Percentiles rank a stretch among this genome's conserved stretches.
Conservation (phyloP, 2,888 invertebrate species). For the Helleia helle region DNA sequence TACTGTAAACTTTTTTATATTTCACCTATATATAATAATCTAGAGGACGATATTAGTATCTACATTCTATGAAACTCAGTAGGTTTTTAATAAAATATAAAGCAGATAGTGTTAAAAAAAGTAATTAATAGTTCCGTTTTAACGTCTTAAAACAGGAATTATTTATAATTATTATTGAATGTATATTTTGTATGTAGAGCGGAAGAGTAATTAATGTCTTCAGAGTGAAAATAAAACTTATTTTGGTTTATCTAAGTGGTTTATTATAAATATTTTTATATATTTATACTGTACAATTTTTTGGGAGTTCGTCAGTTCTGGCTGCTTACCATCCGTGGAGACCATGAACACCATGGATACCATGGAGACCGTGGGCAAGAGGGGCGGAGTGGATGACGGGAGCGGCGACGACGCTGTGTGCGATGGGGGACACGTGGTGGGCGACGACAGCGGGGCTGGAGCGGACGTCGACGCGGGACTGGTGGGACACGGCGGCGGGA, state of each 20-base stretch:
- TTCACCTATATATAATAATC: too few relatives aligned
- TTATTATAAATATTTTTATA: conserved; percentile 31
- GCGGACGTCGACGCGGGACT: conserved; percentile 52
- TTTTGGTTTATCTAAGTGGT: conserved; percentile 16
- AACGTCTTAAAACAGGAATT: too few relatives aligned
- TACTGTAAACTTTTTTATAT: too few relatives aligned
- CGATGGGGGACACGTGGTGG: conserved; percentile 24
- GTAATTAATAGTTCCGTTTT: too few relatives aligned
- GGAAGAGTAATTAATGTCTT: too few relatives aligned
- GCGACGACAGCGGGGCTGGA: conserved; percentile 35
- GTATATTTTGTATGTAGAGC: too few relatives aligned
- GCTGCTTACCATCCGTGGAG: conserved; percentile 52
- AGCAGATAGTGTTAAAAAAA: too few relatives aligned
- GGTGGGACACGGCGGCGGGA: conserved; percentile 59
- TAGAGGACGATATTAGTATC: too few relatives aligned
- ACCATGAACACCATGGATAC: conserved; percentile 24
- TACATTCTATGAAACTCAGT: too few relatives aligned
- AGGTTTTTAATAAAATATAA: too few relatives aligned
- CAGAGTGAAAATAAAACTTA: conserved; percentile 6
- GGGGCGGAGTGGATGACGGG: conserved; percentile 21
- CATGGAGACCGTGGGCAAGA: conserved; percentile 25
- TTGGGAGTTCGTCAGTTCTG: conserved; percentile 47
- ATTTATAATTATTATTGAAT: too few relatives aligned
- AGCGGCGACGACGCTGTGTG: conserved; percentile 35
- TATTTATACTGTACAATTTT: conserved; percentile 32